These are phyloP conservation scores for Uloborus plumipes DNA, from an alignment of 2,888 invertebrate species.

Conservation along the genomic window DNA sequence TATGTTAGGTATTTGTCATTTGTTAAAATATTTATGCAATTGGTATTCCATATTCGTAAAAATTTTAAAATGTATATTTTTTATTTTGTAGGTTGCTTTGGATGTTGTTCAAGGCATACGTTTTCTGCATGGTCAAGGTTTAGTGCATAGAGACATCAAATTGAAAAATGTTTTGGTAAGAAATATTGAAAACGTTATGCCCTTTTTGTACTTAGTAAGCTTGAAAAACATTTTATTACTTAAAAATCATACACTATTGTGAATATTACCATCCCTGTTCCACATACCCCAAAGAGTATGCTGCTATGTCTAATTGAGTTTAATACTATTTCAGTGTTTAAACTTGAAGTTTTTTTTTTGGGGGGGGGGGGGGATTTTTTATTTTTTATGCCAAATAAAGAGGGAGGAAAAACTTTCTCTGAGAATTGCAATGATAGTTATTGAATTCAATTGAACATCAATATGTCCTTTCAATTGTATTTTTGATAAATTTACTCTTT, in stretches of 20 bases:
- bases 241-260: too few relatives aligned
- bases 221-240: too few relatives aligned
- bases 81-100: slow-evolving; percentile 77
- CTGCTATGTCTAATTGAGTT: too few relatives aligned
- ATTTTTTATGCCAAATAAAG: too few relatives aligned
- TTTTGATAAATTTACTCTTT: neutral
- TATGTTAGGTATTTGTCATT: too few relatives aligned
- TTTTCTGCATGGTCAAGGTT: slow-evolving; percentile 88
- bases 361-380: too few relatives aligned
- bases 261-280: too few relatives aligned
- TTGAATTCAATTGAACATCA: neutral
- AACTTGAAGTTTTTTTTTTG: too few relatives aligned
- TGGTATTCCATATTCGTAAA: neutral
- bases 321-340: too few relatives aligned
- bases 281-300: too few relatives aligned
- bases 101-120: slow-evolving; percentile 90
- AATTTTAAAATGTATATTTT: neutral
- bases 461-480: neutral
- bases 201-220: neutral
- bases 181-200: neutral
- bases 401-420: too few relatives aligned
- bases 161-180: slow-evolving; percentile 86
- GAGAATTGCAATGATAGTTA: too few relatives aligned
- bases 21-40: neutral
- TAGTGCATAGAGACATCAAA: slow-evolving; percentile 91